Conservation (phyloP, 2,113 vertebrate genomes). For the Equus przewalskii region DNA sequence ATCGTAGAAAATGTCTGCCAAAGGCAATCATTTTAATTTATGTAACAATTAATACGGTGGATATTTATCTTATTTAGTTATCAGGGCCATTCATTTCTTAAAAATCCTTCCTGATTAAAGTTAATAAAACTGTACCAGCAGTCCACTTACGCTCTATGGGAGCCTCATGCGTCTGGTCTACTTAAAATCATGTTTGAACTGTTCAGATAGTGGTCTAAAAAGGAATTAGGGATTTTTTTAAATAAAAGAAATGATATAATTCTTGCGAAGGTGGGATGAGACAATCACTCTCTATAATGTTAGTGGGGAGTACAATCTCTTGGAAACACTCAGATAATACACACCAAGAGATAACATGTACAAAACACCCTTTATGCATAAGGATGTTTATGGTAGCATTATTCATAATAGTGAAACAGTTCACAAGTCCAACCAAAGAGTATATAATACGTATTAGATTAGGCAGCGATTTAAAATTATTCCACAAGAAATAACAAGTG, state of each 20-base stretch:
- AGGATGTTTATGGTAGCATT: neutral
- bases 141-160: neutral
- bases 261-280: neutral
- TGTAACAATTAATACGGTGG: neutral
- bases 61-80: neutral
- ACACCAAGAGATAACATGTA: neutral
- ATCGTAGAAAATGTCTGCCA: neutral
- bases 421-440: neutral
- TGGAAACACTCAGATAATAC: neutral
- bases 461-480: neutral
- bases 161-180: neutral
- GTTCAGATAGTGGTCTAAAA: neutral
- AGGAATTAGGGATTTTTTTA: neutral
- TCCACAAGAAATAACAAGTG: neutral
- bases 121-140: neutral
- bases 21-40: neutral
- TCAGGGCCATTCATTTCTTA: neutral
- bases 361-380: neutral
- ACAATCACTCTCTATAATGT: neutral
- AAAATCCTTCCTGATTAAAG: neutral
- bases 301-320: neutral
- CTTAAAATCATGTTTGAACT: neutral
- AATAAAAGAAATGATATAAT: neutral
- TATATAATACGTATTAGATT: neutral
- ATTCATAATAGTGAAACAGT: neutral